Evolutionary conservation across 2,797 vertebrate genomes (phyloP), one percentile per base, ranked within the genome.

Genomic region (Aselliscus stoliczkanus): DNA sequence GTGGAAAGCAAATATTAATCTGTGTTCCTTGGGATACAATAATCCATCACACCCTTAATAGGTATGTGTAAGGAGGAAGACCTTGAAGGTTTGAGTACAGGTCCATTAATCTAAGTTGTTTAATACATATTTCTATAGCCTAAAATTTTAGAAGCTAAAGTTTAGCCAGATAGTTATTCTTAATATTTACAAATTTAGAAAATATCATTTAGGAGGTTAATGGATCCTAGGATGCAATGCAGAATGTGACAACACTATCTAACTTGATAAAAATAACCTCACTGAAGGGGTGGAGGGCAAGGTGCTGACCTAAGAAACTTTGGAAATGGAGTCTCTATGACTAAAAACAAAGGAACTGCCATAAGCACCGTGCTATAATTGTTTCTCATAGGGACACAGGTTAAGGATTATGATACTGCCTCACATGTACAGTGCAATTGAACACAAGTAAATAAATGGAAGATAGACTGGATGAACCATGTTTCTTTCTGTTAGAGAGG

Each of bases 1-100:
- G 13, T 84, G 7, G 37, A 96, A 88, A 20, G 42, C 2, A 76
- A 95, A 15, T 17, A 95, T 64, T 87, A 92, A 97, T 15, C 8
- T 0, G 11, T 75, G 7, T 60, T 90, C 25, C 42, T 54, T 47
- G 67, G 52, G 31, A 9, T 77, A 21, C 50, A 84, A 52, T 34
- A 42, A 96, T 83, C 7, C 7, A 70, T 14, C 44, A 90, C 2
- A 52, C 27, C 82, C 77, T 44, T 60, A 65, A 83, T 37, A 44
- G 67, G 37, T 89, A 11, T 15, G 7, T 39, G 37, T 70, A 47
- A 92, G 12, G 23, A 39, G 37, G 1, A 54, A 1, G 4, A 77
- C 37, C 70, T 93, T 11, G 8, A 39, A 42, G 72, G 2, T 13
- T 79, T 95, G n/a, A 64, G 17, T 13, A 20, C 69, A 15, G 34